phyloP scores from a whole-genome alignment of 2,797 vertebrate species.

The Catostomus latipinnis region DNA sequence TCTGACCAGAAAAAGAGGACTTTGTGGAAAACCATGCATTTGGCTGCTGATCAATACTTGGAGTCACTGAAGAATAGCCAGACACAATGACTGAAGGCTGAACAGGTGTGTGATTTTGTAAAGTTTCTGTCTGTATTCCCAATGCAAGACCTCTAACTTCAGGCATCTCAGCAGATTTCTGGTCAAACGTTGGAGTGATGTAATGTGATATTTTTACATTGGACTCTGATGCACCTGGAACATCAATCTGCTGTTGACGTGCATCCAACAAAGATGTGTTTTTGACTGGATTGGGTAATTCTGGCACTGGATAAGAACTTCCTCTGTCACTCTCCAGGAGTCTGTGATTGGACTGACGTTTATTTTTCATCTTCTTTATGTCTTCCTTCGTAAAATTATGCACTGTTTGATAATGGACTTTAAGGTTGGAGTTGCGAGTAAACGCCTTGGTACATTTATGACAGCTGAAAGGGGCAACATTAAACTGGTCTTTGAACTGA shows the following conservation, averaged over 20 bases:
- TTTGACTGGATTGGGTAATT: neutral
- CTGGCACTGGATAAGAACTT: conserved; percentile 40
- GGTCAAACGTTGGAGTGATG: conserved; percentile 49
- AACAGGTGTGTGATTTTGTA: conserved; percentile 42
- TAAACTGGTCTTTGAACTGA: conserved; percentile 88
- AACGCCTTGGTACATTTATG: conserved; percentile 91
- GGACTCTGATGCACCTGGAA: neutral
- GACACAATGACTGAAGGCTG: conserved; percentile 44
- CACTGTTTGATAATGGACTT: conserved; percentile 89
- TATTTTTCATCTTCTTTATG: conserved; percentile 87
- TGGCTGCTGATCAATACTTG: conserved; percentile 51
- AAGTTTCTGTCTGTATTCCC: conserved; percentile 55
- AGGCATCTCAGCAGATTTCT: conserved; percentile 24
- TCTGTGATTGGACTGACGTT: conserved; percentile 81
- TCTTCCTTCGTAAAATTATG: conserved; percentile 90
- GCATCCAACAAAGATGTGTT: neutral
- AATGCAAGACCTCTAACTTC: conserved; percentile 41
- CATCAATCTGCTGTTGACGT: conserved; percentile 18
- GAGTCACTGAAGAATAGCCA: conserved; percentile 26
- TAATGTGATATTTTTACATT: conserved; percentile 45
- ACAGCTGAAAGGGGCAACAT: conserved; percentile 93
- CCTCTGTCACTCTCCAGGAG: conserved; percentile 61
- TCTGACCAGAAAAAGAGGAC: conserved; percentile 32
- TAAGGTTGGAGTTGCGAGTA: conserved; percentile 96
- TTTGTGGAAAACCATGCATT: conserved; percentile 47